Evolutionary conservation across 2,888 invertebrate genomes (phyloP), one percentile per base, ranked within the genome.

Genomic region (Elegia similella): DNA sequence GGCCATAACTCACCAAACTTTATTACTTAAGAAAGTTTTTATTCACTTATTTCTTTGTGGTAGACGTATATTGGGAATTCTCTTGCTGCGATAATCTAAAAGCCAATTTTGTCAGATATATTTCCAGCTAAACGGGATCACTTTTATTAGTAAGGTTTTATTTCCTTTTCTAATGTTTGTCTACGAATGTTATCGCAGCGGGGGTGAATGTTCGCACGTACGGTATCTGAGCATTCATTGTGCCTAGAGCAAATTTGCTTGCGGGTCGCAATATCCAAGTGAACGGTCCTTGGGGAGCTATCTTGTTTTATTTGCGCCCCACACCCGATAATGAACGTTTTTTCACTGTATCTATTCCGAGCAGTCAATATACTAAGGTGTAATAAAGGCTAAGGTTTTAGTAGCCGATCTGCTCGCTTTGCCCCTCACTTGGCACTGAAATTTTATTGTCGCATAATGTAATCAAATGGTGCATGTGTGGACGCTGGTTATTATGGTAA

Each of bases 201-300:
- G 66, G 68, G 65, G 62, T 63, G 60, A 62, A 56, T 60, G 59
- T 73, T 74, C 76, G 69, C 82, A 82, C 83, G 83, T 81, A 80
- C 78, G 76, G 68, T 76, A 34, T 73, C 82, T 80, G 81, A 86
- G 82, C 82, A 79, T 87, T 86, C 88, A 88, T 88, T 87, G 86
- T 81, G 85, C 81, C 86, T 82, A 81, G 82, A 85, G 84, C 82
- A 88, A 88, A 89, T 89, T 88, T 89, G 87, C 87, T 88, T 86
- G 87, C 71, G 85, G 83, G 80, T 78, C 86, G 88, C 90, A 88
- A 90, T 89, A 89, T 86, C 84, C 83, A 78, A 79, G 79, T 69
- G 80, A 86, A 74, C 79, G 78, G 76, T 76, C 89, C 78, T 84
- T 67, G 66, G 88, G 88, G 89, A 82, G 77, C 84, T 69, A 86